Conservation (phyloP, 2,888 invertebrate genomes). For the Synergus itoensis region DNA sequence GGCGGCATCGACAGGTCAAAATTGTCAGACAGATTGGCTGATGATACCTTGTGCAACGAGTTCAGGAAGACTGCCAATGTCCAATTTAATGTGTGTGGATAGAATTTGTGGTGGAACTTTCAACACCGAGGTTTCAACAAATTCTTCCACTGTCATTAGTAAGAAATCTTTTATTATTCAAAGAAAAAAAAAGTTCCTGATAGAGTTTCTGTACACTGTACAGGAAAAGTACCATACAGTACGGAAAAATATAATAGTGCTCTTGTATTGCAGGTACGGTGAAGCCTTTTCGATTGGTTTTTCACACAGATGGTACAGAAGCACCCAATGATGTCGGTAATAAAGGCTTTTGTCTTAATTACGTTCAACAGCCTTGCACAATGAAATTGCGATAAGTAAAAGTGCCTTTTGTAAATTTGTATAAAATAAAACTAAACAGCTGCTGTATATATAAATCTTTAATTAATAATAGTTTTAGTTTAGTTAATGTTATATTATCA, state of each 20-base stretch:
- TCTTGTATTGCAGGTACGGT: slow-evolving; percentile 85
- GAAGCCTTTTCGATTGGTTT: slow-evolving; percentile 88
- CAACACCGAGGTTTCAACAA: slow-evolving; percentile 83
- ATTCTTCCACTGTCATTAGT: slow-evolving; percentile 86
- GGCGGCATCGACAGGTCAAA: slow-evolving; percentile 84
- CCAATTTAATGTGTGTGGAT: slow-evolving; percentile 85
- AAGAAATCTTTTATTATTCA: slow-evolving; percentile 74
- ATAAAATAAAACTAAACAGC: neutral
- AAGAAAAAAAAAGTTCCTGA: too few relatives aligned
- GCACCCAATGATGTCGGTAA: slow-evolving; percentile 87
- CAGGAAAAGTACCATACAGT: slow-evolving; percentile 40
- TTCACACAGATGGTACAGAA: slow-evolving; percentile 89
- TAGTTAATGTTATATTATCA: neutral
- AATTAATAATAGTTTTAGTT: neutral
- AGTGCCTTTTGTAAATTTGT: neutral
- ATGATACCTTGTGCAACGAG: slow-evolving; percentile 88
- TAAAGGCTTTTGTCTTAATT: slow-evolving; percentile 90
- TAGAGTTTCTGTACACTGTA: neutral
- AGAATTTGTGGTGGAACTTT: slow-evolving; percentile 91
- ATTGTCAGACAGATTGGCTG: slow-evolving; percentile 89
- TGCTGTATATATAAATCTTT: neutral
- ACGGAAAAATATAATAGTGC: neutral
- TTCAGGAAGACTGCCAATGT: slow-evolving; percentile 81
- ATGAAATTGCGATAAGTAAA: slow-evolving; percentile 75
- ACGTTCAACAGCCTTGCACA: slow-evolving; percentile 91